phyloP scores from a whole-genome alignment of 64 coral and sea anemone species.

The Pachyseris speciosa region DNA sequence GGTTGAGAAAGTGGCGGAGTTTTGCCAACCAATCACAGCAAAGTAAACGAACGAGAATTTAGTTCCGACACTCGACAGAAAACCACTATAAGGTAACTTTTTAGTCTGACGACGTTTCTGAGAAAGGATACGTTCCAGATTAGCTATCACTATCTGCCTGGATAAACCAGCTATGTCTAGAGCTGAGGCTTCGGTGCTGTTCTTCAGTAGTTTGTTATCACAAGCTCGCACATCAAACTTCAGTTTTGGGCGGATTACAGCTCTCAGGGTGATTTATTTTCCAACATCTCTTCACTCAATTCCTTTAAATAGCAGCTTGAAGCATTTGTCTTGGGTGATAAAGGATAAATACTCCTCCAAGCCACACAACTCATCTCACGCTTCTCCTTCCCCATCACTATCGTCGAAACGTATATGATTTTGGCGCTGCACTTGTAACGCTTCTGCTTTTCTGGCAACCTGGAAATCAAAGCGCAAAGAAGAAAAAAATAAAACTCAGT shows the following conservation, averaged over 20 bases:
- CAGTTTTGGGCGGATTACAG: too few species aligned
- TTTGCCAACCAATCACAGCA: too few species aligned
- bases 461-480: not conserved
- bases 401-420: slow-evolving; percentile 68
- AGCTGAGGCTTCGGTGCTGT: not conserved
- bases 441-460: slow-evolving; percentile 65
- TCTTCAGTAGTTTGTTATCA: too few species aligned
- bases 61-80: too few species aligned
- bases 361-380: not conserved
- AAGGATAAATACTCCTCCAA: too few species aligned
- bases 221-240: too few species aligned
- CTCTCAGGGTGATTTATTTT: too few species aligned
- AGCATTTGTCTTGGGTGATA: too few species aligned
- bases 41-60: too few species aligned
- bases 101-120: not conserved
- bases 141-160: not conserved
- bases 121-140: not conserved
- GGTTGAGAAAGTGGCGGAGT: too few species aligned
- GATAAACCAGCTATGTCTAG: not conserved
- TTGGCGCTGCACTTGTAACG: slow-evolving; percentile 54
- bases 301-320: too few species aligned
- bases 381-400: not conserved
- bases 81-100: not conserved
- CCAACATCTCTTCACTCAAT: too few species aligned
- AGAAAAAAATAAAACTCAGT: not conserved